Base-by-base conservation (phyloP, 30 jellyfish, hydroid and myxozoan genomes). In the Turritopsis rubra region DNA sequence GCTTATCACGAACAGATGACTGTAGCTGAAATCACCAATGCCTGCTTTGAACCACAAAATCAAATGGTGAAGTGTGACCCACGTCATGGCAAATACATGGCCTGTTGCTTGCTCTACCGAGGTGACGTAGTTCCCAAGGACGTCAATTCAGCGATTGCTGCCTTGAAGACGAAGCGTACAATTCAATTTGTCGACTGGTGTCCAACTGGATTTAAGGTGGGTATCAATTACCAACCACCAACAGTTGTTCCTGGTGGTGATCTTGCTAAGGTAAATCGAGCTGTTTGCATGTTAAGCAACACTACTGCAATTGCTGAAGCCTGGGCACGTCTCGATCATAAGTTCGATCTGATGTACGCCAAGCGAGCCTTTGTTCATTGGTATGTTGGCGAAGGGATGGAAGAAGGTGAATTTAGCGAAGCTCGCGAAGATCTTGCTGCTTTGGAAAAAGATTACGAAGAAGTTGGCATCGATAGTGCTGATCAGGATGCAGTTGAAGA, bases 341-440 rank as follows among this genome's bases (percentile, higher is more conserved):
- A 92, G 80, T 92, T 92, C 79, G 98, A 92, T 76, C 74, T 92
- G 78, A 92, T 92, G 98, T 92, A 87, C 83, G 85, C 96, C 23
- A 92, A 92, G 71, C 88, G 98, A 23, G 98, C 98, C 1, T 92
- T 92, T 77, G 98, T 92, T 8, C 98, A 92, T 72, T 92, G 98
- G 98, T 92, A 87, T 65, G 97, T 91, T 65, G 97, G 97, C 19
- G 97, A 91, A 79, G 98, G 98, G 4, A 92, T 92, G 98, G 98
- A 92, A 81, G 98, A 92, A 60, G 98, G 98, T 3, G 98, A 92
- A 82, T 92, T 92, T 88, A 80, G 85, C 65, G 98, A 92, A 77
- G 98, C 98, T 22, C 81, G 98, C n/a, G 98, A 92, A 73, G 98
- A 92, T 71, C 75, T 92, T 81, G 98, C 98, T 7, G 96, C 88